These are phyloP conservation scores for Calameuta pallipes DNA, from an alignment of 2,888 invertebrate genomes.

Conservation along the genomic window DNA sequence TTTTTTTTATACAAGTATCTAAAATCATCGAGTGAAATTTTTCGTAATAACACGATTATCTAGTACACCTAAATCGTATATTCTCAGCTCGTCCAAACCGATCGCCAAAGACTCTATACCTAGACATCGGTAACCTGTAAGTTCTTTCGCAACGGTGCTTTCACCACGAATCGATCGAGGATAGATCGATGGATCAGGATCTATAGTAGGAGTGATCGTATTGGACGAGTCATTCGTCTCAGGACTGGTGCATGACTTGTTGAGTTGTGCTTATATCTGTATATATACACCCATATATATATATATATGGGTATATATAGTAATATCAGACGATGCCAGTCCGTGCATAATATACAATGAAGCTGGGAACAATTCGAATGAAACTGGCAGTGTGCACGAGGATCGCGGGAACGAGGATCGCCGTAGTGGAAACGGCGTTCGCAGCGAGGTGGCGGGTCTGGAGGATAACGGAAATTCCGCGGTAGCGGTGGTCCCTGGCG, in stretches of 20 bases:
- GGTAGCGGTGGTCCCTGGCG: conserved; percentile 42
- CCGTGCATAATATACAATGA: conserved; percentile 10
- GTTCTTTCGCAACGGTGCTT: not conserved
- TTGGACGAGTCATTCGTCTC: not conserved
- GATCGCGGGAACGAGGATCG: conserved; percentile 51
- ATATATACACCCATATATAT: not conserved
- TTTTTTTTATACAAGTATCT: not conserved
- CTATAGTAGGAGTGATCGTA: not conserved
- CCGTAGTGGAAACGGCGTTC: conserved; percentile 41
- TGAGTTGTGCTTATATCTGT: not conserved
- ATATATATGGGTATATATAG: not conserved
- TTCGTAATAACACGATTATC: not conserved
- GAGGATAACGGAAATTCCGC: conserved; percentile 49
- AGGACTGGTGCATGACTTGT: not conserved
- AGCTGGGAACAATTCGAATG: conserved; percentile 2
- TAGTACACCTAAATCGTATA: not conserved
- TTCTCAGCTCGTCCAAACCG: not conserved
- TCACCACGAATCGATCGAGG: not conserved
- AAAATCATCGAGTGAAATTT: not conserved
- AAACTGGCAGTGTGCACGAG: conserved; percentile 59
- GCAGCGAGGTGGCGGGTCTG: conserved; percentile 58
- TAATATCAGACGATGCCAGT: not conserved
- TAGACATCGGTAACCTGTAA: not conserved
- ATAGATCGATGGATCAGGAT: not conserved
- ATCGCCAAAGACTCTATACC: not conserved